Evolutionary conservation across 2,797 vertebrate species (phyloP), one percentile per base, ranked within the genome.

Genomic region (Gambelia wislizenii): DNA sequence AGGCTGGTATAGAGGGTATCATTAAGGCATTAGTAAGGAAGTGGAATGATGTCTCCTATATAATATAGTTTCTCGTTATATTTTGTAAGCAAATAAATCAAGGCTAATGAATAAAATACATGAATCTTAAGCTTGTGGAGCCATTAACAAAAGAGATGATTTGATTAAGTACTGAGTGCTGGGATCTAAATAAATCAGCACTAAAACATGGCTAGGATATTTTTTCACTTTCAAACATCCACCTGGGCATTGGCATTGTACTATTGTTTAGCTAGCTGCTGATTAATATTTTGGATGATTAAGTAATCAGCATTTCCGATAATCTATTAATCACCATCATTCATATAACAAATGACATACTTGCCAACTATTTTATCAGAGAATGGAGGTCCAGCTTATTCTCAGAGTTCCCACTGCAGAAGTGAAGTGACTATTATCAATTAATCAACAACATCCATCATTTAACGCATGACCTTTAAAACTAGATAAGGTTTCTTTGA

Each of bases 251-350:
- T 79, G 33, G 0, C 75, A 89, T 49, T 91, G 84, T 90, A 89
- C 0, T 89, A 85, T 92, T 95, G 81, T 94, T 93, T 94, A 89
- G 75, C 49, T 93, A 77, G 7, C 33, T 91, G 36, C 20, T 93
- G 52, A 92, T 91, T 94, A 95, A 91, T 94, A 92, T 89, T 92
- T 94, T 74, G 10, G 20, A 91, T 92, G 86, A 93, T 93, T 90
- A 91, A 91, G 18, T 91, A 92, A 95, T 95, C 90, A 94, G 6
- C 79, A 91, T 92, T 92, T 61, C 80, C 93, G 93, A 91, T 91
- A 89, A 92, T 88, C 33, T 93, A 89, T 94, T 95, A 95, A 92
- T 95, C 90, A 88, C 64, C 89, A 88, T 87, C 22, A 22, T 67
- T 79, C 89, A 85, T 94, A 87, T 93, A 95, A 94, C 82, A 92